These are phyloP conservation scores for Neolamprologus fasciatus DNA, from an alignment of 2,113 vertebrate species.

Conservation along the genomic window DNA sequence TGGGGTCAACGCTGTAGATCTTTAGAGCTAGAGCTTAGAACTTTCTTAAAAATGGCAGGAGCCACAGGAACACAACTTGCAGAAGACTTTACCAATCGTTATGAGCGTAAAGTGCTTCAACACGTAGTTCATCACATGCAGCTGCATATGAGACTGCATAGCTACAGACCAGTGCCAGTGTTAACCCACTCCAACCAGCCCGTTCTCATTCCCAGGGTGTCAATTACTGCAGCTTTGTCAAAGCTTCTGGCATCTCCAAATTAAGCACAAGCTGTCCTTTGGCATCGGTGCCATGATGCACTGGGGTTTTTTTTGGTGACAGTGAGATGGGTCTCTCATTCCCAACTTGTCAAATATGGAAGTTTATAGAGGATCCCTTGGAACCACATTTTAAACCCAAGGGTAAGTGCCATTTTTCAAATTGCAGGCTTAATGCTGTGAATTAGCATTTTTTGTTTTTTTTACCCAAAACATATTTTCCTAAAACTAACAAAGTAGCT, in stretches of 20 bases:
- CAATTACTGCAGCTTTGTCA: background rate
- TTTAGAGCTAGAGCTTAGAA: background rate
- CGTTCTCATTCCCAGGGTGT: background rate
- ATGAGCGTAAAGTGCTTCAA: background rate
- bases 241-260: background rate
- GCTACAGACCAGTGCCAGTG: background rate
- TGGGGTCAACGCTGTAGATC: background rate
- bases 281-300: background rate
- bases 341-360: background rate
- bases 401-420: background rate
- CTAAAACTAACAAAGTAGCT: background rate
- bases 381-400: background rate
- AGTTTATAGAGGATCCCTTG: background rate
- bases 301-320: accelerated
- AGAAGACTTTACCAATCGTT: background rate
- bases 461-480: background rate
- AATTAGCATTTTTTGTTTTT: accelerated
- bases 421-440: background rate
- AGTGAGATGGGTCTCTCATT: background rate
- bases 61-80: background rate
- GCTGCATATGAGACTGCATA: background rate
- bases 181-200: background rate
- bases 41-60: background rate
- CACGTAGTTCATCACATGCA: background rate
- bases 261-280: background rate